These are phyloP conservation scores for Ictidomys tridecemlineatus DNA, from an alignment of 2,113 vertebrate genomes.

Conservation along the genomic window DNA sequence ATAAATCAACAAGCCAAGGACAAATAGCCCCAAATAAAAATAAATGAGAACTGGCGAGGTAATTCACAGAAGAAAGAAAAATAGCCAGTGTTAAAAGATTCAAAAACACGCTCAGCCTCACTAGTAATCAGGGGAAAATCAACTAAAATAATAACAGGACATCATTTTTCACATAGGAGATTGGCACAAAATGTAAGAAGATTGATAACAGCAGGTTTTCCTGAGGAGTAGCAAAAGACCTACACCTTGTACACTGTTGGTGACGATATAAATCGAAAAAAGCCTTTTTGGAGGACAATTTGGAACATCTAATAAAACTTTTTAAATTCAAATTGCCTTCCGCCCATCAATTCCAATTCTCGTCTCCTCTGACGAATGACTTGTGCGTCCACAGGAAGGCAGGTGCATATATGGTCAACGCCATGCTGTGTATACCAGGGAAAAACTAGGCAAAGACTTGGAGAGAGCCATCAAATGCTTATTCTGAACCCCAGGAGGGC, in stretches of 20 bases:
- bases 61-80: constrained; percentile 46
- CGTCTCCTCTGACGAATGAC: background rate
- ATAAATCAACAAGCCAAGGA: constrained; percentile 37
- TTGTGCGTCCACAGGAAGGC: background rate
- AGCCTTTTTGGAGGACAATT: background rate
- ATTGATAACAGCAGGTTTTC: constrained; percentile 50
- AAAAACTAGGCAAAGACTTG: background rate
- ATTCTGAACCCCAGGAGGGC: background rate
- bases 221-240: constrained; percentile 1
- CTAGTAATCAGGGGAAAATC: constrained; percentile 4
- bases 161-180: constrained; percentile 66
- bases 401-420: background rate
- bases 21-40: background rate
- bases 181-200: constrained; percentile 58
- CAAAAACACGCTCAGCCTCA: constrained; percentile 14
- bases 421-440: background rate
- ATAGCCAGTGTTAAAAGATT: background rate
- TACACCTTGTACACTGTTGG: background rate
- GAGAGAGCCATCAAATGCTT: background rate
- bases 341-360: constrained; percentile 8
- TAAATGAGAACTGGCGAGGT: background rate
- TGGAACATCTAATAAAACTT: constrained; percentile 5
- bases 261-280: constrained; percentile 41
- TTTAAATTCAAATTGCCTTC: background rate
- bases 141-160: constrained; percentile 47